Base-by-base conservation (phyloP, 1,140 invertebrate species). In the Drosophila nasuta region DNA sequence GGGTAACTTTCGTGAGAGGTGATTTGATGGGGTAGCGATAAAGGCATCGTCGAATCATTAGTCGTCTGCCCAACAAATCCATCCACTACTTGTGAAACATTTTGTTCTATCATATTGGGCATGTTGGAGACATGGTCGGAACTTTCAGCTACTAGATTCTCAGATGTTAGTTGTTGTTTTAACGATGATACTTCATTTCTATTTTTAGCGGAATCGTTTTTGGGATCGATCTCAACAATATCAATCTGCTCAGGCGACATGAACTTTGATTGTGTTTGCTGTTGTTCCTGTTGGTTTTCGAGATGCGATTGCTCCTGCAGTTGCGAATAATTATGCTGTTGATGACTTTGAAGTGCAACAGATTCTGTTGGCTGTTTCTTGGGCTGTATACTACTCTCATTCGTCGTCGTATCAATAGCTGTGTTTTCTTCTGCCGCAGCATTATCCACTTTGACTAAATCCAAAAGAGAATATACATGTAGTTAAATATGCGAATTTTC, bases 371-470 rank as follows among this genome's bases (percentile, higher is more conserved):
- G 25, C 17, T 63, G 45, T 25, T 33, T 11, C 7, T 35, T 38
- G 58, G 64, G 2, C 20, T 67, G 58, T 41, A 43, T 70, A 48
- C 30, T 48, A 54, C 51, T 25, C 35, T 77, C 79, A 33, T 62
- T 52, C 25, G 60, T 38, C 15, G 25, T 56, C 13, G 35, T 38
- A 8, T 60, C 59, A 17, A 20, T 35, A 25, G 15, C n/a, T 13
- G 46, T 38, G 25, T 15, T 15, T 38, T 59, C 6, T 60, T 69
- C 68, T 33, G 65, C 33, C n/a, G 17, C 43, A 56, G 49, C 80
- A 81, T 82, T 75, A 75, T 81, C 80, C 30, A 51, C 63, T 75
- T 78, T 69, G 15, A 62, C 75, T 81, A 38, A 43, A 54, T 33
- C n/a, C 1, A 49, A 57, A 33, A 10, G 20, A 25, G 20, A 10